Base-by-base conservation (phyloP, 1,140 invertebrate genomes). In the Drosophila insularis region DNA sequence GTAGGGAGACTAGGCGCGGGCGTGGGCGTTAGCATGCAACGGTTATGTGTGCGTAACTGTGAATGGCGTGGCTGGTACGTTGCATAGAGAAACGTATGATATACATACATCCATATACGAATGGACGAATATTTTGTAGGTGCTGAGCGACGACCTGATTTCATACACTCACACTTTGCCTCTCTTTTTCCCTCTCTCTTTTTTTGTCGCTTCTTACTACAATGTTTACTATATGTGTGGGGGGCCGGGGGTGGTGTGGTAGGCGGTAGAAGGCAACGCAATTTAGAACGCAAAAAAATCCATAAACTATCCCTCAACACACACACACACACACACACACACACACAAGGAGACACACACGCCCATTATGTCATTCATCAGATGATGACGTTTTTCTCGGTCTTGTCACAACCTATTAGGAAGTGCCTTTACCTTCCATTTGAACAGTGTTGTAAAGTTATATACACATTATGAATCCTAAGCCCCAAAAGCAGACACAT, bases 281-380 rank as follows among this genome's bases (percentile, higher is more conserved):
- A 58, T 62, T 50, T 40, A 55, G 61, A 43, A 64, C 27, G 39
- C 13, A 50, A 73, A 74, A 86, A 87, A 87, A 89, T 89, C 84
- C 75, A 86, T 86, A 87, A 87, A 87, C 84, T 89, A 89, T 78
- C 87, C 87, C 81, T 54, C 75, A 73, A 63, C 53, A 67, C 53
- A 67, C 56, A 58, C 65, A 68, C 67, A 27, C 27, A 27, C 27
- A 1, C 53, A 67, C 53, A 68, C 67, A 27, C 27, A 27, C 27
- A 1, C 53, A 67, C 53, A 64, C 60, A 58, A 59, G 6, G 27
- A 27, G 0, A 27, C 27, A 27, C 2, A 6, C 27, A 68, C 67
- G 68, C 69, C 79, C 82, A 82, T 87, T 87, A 87, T 87, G 82
- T 87, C 82, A 87, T 87, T 87, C 82, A 87, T 82, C 79, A 86